phyloP scores from a whole-genome alignment of 2,888 invertebrate species.

The Macrosoma leucophasiata region DNA sequence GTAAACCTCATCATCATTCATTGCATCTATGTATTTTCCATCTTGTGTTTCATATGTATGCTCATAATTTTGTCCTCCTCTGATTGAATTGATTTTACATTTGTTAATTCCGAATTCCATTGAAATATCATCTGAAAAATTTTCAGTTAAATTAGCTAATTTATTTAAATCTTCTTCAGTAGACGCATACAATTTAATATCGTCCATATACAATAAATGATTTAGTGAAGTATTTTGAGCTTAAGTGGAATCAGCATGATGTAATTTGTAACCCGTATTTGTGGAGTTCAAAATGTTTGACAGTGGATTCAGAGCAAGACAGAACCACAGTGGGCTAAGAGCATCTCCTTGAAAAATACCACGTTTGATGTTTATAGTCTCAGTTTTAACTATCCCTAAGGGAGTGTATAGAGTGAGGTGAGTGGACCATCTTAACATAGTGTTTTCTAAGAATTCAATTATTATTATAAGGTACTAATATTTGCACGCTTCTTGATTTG shows the following conservation, averaged over 20 bases:
- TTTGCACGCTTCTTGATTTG: too few relatives aligned
- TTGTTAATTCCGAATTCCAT: slow-evolving; percentile 17
- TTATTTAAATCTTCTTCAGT: background rate
- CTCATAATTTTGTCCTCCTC: background rate
- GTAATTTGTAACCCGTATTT: too few relatives aligned
- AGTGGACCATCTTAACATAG: too few relatives aligned
- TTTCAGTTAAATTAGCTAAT: slow-evolving; percentile 9
- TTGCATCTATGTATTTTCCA: slow-evolving; percentile 1
- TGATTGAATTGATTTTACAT: slow-evolving; percentile 13
- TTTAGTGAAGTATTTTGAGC: slow-evolving; percentile 1
- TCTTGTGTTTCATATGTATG: slow-evolving; percentile 2
- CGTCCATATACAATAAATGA: slow-evolving; percentile 17
- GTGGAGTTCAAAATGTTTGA: slow-evolving; percentile 11
- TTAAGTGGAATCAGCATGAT: too few relatives aligned
- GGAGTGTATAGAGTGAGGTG: too few relatives aligned
- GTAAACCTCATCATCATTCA: slow-evolving; percentile 7
- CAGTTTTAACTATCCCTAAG: too few relatives aligned
- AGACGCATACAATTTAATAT: slow-evolving; percentile 16
- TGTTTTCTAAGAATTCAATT: too few relatives aligned
- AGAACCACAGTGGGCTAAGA: slow-evolving; percentile 18
- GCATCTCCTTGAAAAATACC: slow-evolving; percentile 13
- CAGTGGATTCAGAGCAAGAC: slow-evolving; percentile 20
- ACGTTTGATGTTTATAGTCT: slow-evolving; percentile 2
- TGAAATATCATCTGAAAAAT: slow-evolving; percentile 9
- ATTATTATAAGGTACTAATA: too few relatives aligned